These are phyloP conservation scores for Plotosus lineatus DNA, from an alignment of 2,113 vertebrate genomes.

Conservation along the genomic window DNA sequence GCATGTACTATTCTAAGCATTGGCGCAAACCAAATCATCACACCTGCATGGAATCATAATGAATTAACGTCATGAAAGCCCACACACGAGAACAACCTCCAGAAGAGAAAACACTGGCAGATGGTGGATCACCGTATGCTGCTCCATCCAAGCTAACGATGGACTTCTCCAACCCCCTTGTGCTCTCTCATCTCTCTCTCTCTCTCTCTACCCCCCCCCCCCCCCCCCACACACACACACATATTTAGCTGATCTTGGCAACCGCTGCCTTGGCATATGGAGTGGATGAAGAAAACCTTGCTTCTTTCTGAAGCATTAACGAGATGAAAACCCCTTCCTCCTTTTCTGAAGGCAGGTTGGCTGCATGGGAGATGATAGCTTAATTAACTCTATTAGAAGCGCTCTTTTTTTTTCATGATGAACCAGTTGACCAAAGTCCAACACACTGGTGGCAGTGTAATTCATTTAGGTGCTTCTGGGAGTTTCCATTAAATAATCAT, in stretches of 20 bases:
- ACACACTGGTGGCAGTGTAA: neutral
- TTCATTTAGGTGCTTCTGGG: constrained; percentile 9
- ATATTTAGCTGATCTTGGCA: constrained; percentile 15
- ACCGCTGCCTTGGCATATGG: constrained; percentile 12
- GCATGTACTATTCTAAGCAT: neutral
- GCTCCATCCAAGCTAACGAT: neutral
- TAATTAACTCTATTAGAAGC: constrained; percentile 7
- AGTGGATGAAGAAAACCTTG: neutral
- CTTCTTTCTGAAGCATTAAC: neutral
- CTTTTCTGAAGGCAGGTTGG: constrained; percentile 10
- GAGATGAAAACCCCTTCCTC: constrained; percentile 27
- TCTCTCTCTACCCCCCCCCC: too few relatives aligned
- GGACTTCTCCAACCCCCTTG: constrained; percentile 9
- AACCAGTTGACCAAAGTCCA: constrained; percentile 4
- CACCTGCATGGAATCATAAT: constrained; percentile 25
- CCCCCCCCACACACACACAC: neutral
- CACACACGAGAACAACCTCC: constrained; percentile 2
- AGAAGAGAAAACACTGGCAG: constrained; percentile 9
- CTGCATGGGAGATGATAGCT: neutral
- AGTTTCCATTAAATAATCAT: neutral
- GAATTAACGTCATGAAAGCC: constrained; percentile 27
- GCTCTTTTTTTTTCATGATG: neutral
- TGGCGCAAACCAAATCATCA: neutral
- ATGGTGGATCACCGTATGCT: neutral
- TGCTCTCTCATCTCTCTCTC: too few relatives aligned